Base-by-base conservation (phyloP, 1,140 invertebrate genomes). In the Ditylenchus dipsaci region DNA sequence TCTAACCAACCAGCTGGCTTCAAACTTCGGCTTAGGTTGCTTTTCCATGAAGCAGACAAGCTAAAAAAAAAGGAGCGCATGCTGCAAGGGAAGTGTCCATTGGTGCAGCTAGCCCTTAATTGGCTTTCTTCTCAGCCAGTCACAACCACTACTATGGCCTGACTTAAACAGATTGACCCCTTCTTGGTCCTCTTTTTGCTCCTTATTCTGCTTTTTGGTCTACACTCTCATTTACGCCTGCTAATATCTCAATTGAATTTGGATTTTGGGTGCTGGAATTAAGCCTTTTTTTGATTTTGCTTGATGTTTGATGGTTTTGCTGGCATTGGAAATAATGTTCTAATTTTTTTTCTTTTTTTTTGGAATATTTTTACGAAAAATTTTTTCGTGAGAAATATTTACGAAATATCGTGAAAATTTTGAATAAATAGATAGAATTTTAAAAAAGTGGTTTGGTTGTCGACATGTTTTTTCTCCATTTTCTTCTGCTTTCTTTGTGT, bases 101-200 rank as follows among this genome's bases (percentile, higher is more conserved):
- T 38, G 33, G 3, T 53, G 49, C 49, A 7, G n/a, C 33, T 53
- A 3, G 3, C 8, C 49, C 49, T 53, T 53, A 53, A 53, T 53
- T 53, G 49, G 49, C 49, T 53, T 53, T 53, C 15, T 53, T 53
- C 23, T 53, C 49, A 17, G 49, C 49, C 15, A 7, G n/a, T 53
- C 3, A 5, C 43, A 13, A 11, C 43, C 43, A 45, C n/a, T 45
- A n/a, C 43, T n/a, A 13, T 45, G 11, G 49, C 23, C n/a, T 53
- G 49, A 53, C 49, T 53, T 53, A 53, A 7, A 53, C 49, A 53
- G 49, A 53, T 53, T 53, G 49, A 26, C 49, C 49, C 49, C 33
- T 11, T 38, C 33, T 38, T 38, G 33, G 33, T 38, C 33, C 3
- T 8, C 49, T 53, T 53, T 53, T 53, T 53, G 49, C 49, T 53